Percentiles rank a stretch among this genome's conserved stretches.
Evolutionary conservation across 2,113 vertebrate species (phyloP).

Genomic region (Hipposideros armiger): DNA sequence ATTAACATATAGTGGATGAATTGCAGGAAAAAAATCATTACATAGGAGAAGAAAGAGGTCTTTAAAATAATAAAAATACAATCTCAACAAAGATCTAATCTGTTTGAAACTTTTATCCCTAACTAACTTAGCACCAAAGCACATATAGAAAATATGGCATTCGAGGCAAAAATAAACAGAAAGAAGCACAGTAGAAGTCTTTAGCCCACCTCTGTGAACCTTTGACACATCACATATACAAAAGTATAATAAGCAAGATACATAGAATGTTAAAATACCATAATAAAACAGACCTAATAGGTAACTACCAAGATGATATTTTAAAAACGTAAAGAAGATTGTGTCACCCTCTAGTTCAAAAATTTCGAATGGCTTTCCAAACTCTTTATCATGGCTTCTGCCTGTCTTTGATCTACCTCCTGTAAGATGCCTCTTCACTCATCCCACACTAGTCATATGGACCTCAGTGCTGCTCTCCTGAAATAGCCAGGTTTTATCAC

Average conservation of each 20-base stretch:
- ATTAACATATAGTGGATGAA: neutral
- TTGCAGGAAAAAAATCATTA: neutral
- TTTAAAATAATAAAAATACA: conserved; percentile 12
- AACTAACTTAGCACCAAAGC: neutral
- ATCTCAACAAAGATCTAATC: neutral
- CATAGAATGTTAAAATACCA: neutral
- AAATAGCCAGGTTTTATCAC: neutral
- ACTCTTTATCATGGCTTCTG: neutral
- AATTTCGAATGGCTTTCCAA: neutral
- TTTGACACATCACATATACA: neutral
- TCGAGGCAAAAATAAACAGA: conserved; percentile 12
- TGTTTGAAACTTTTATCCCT: neutral
- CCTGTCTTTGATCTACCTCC: neutral
- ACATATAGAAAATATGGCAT: neutral
- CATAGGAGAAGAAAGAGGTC: neutral
- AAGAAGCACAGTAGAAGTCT: neutral
- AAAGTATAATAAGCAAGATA: neutral
- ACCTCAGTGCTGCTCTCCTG: neutral
- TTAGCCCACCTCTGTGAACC: neutral
- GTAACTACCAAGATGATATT: neutral
- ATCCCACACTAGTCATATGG: neutral
- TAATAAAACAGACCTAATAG: neutral
- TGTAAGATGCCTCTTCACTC: neutral
- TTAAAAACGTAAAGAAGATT: neutral
- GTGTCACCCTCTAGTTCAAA: neutral